Evolutionary conservation across 2,797 vertebrate species (phyloP), one percentile per base, ranked within the genome.

Genomic region (Telmatherina bonti): DNA sequence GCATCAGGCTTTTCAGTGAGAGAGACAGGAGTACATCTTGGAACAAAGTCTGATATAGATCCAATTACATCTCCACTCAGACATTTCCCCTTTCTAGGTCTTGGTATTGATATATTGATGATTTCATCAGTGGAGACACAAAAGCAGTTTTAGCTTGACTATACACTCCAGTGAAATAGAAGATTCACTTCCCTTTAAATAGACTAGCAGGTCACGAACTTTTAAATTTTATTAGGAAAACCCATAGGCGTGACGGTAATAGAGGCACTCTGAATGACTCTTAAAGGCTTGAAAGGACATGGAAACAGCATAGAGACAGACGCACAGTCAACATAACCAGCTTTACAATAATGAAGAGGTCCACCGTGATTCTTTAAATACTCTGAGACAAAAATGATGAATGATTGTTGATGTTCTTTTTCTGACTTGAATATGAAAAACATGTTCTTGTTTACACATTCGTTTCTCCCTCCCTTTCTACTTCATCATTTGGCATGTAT

Each of bases 161-260:
- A 9, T 18, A 33, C 6, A 1, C 60, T 70, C 69, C 31, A 24
- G 31, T 64, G 70, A 85, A 81, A 88, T 51, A 10, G 63, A 68
- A 74, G 74, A 83, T 71, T 74, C 30, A 47, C 71, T 71, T 67
- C 60, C 69, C 51, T 81, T 72, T 55, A 80, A 86, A 85, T 81
- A 67, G 51, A 82, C 60, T 51, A 53, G 62, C 66, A 67, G 73
- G 77, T 85, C 81, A 72, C 9, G 49, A 58, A 52, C 61, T 63
- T 82, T 73, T 83, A 79, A 83, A 88, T 87, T 72, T 70, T 70
- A 74, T 79, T 82, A 82, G 49, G 36, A 82, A 88, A 85, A 58
- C 72, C 51, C 62, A 59, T 13, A 54, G 47, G 73, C 74, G 63
- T 64, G 82, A 75, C 74, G 15, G 20, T 65, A 70, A 73, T 66